Evolutionary conservation across 1,140 invertebrate species (phyloP), one percentile per base, ranked within the genome.

Genomic region (Heliconius eleuchia): DNA sequence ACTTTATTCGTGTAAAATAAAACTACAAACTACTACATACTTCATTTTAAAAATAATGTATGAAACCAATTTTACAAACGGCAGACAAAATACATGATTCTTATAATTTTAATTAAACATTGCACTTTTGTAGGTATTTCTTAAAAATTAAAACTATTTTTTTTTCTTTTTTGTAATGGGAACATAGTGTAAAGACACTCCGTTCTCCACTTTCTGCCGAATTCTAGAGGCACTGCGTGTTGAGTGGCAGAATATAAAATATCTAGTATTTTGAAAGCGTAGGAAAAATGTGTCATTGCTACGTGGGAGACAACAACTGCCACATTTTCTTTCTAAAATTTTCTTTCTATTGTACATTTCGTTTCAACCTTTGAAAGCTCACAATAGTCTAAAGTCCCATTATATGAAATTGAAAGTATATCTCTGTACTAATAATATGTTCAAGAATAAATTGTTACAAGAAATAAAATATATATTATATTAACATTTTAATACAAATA

Each of bases 231-330:
- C 34, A 34, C 6, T 34, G 34, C 34, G 34, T 34, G 34, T 34
- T 6, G 4, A 34, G 34, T 30, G 30, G 30, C 30, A 30, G 30
- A 34, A 7, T 60, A 42, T 66, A 57, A 13, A 13, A 66, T 27
- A 66, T 30, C 4, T 16, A 66, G 4, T 30, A 66, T 16, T 27
- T 66, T 27, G 13, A 66, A 46, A 66, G 60, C 11, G 11, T 5
- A 66, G 27, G 27, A 16, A 66, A 16, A 66, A 66, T 39, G 52
- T 72, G 60, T 71, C 42, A 71, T 39, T 37, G 37, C 11, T 37
- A 55, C 39, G 75, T 80, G 71, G 79, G 75, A 77, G 42, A 80
- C 39, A 57, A 71, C 79, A 77, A 74, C 75, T 80, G 75, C 71
- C 77, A 80, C 42, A 77, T 55, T 37, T 72, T 57, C 71, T 71